Evolutionary conservation across 2,113 vertebrate species (phyloP).

Genomic region (Zosterops hypoxanthus): DNA sequence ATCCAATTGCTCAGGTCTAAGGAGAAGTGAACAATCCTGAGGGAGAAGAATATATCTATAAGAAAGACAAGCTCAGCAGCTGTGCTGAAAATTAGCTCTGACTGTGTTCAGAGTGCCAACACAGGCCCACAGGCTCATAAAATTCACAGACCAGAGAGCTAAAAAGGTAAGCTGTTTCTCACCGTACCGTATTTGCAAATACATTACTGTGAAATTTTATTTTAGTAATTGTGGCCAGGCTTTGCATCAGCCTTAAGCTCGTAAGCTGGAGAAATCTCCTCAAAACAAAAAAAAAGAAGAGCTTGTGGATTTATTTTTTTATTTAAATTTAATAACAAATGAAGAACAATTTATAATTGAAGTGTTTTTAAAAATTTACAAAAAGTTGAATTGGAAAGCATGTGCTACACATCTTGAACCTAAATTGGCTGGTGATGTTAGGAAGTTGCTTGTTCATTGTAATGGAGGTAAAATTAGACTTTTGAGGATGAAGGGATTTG

Average conservation of each 20-base stretch:
- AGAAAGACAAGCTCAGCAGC: not conserved
- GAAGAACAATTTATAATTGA: not conserved
- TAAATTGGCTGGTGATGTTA: not conserved
- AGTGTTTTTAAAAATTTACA: not conserved
- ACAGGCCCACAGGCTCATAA: no score
- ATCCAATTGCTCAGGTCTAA: not conserved
- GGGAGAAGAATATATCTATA: no score
- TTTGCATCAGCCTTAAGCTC: not conserved
- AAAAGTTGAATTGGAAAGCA: not conserved
- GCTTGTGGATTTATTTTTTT: rapidly evolving
- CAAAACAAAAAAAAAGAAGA: not conserved
- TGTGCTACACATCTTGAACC: not conserved
- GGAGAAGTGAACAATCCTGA: not conserved
- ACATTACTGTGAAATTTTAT: not conserved
- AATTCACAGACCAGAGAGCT: not conserved
- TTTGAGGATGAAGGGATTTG: not conserved
- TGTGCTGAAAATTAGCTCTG: not conserved
- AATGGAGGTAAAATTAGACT: not conserved
- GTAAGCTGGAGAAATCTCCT: not conserved
- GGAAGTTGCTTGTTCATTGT: not conserved
- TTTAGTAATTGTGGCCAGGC: not conserved
- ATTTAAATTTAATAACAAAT: not conserved
- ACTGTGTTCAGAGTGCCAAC: not conserved
- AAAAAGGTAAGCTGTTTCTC: not conserved
- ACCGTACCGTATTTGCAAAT: not conserved